Evolutionary conservation across 2,113 vertebrate species (phyloP), one percentile per base, ranked within the genome.

Genomic region (Bos javanicus): DNA sequence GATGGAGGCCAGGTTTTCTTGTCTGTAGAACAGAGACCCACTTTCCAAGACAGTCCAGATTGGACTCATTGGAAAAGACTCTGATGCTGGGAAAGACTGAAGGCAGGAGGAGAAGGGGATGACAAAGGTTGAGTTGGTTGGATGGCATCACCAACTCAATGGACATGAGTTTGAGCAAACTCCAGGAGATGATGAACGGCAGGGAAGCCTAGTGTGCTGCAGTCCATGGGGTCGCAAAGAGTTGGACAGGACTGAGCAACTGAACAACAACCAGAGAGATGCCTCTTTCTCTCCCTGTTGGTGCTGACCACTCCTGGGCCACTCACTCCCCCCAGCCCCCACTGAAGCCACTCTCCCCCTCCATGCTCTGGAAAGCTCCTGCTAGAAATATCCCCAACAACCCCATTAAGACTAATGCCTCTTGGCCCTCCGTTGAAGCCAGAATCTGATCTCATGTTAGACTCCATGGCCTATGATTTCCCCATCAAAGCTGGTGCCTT

Each of bases 371-470:
- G 50, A 81, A 95, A 46, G 52, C 64, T 95, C n/a, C 92, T 39
- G 43, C 33, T 50, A 36, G 67, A 96, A 78, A 81, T 9, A 36
- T 3, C 23, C 87, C 25, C 17, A 39, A 43, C 19, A 90, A 50
- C 23, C n/a, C 56, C 59, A 10, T 52, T 43, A 89, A 50, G 14
- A 84, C 25, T 6, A 74, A 52, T 25, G 57, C 26, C 91, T 52
- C 62, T 62, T 25, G 62, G 62, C 33, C n/a, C 19, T 84, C 76
- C 33, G 2, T 6, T 17, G 48, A 87, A 90, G n/a, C 33, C 15
- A 21, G 52, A 76, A 87, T n/a, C 87, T 93, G 90, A 94, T 52
- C 60, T 76, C 96, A 84, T 59, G 30, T 91, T 92, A 78, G 90
- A 87, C 25, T 6, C 30, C 26, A 26, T 88, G 89, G 64, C 46